Conservation (phyloP, 1,140 invertebrate genomes). For the Microplitis demolitor region DNA sequence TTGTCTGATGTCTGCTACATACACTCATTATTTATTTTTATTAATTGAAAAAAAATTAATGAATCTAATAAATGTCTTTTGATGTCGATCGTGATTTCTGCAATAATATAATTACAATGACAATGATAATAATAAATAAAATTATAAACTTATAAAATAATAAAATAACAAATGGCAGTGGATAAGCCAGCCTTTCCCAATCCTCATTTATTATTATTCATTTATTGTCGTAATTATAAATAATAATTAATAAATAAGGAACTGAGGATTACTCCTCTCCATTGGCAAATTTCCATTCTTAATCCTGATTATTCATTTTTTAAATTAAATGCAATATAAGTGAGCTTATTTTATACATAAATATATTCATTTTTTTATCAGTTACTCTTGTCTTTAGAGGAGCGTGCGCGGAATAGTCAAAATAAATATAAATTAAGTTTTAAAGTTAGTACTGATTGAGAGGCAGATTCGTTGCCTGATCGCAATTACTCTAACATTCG, state of each 20-base stretch:
- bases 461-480: constrained; percentile 13
- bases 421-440: not conserved
- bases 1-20: no score
- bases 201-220: not conserved
- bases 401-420: not conserved
- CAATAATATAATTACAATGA: not conserved
- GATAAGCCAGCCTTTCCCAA: constrained; percentile 37
- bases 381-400: not conserved
- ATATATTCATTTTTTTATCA: not conserved
- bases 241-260: not conserved
- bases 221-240: constrained; percentile 6
- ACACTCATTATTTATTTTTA: no score
- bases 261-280: not conserved
- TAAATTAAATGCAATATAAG: constrained; percentile 13
- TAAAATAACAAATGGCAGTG: constrained; percentile 48
- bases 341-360: not conserved
- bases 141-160: constrained; percentile 24
- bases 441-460: not conserved
- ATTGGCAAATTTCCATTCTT: not conserved
- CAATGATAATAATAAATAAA: constrained; percentile 39
- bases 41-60: not conserved
- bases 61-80: not conserved
- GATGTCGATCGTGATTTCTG: not conserved
- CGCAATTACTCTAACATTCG: not conserved
- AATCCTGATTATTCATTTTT: not conserved